These are phyloP conservation scores for Dysmachus trigonus DNA, from an alignment of 2,888 invertebrate species.

Conservation along the genomic window DNA sequence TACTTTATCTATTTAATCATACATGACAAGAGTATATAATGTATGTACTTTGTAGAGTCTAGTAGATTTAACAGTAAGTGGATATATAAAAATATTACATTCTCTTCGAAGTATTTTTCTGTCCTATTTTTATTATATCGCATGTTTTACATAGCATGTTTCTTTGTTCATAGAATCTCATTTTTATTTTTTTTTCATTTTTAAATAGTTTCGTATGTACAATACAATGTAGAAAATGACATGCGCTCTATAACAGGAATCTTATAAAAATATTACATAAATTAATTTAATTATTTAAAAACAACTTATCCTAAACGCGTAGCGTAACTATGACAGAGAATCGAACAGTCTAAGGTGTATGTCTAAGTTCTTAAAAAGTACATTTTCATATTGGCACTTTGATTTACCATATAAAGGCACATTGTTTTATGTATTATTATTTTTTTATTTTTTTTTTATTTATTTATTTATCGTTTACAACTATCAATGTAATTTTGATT, in stretches of 20 bases:
- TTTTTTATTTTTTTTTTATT: not conserved
- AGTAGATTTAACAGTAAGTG: not conserved
- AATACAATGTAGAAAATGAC: not conserved
- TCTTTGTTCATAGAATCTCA: not conserved
- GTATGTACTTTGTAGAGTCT: not conserved
- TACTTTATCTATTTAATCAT: slow-evolving; percentile 15
- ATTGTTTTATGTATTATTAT: not conserved
- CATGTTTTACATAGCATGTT: not conserved
- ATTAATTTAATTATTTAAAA: not conserved
- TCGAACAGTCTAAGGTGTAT: slow-evolving; percentile 12
- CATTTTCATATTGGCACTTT: slow-evolving; percentile 41
- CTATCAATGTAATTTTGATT: slow-evolving; percentile 7
- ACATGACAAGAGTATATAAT: slow-evolving; percentile 23
- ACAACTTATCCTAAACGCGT: not conserved
- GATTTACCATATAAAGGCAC: slow-evolving; percentile 41
- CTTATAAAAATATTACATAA: slow-evolving; percentile 18
- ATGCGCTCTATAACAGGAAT: not conserved
- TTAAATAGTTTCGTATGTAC: not conserved
- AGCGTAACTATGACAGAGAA: not conserved
- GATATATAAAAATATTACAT: slow-evolving; percentile 15
- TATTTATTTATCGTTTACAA: not conserved
- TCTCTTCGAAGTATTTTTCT: not conserved
- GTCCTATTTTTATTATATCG: not conserved
- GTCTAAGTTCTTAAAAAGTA: slow-evolving; percentile 17
- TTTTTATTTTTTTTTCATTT: not conserved